Base-by-base conservation (phyloP, 2,113 vertebrate genomes). In the Donacobius atricapilla region DNA sequence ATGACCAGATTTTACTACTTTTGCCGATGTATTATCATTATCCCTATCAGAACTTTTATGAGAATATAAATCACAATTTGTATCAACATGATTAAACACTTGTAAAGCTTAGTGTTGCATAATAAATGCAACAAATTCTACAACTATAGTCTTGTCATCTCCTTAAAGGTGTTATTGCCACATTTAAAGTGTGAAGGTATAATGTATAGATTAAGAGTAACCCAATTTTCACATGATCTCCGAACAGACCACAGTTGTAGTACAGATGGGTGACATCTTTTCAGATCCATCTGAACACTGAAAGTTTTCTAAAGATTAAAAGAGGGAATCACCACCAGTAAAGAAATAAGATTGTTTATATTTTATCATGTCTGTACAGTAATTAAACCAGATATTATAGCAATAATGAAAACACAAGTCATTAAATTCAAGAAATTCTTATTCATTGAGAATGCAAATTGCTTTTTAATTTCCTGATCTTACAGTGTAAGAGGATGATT, bases 401-500 rank as follows among this genome's bases (percentile, higher is more conserved):
- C 20, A 86, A 76, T 47, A 75, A 60, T 45, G 92, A 94, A 71
- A 95, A 54, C 39, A 13, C 37, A 85, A 66, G 48, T 7, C 60
- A 95, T 81, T 90, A 85, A 83, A 80, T 76, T 39, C 9, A 93
- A 95, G 22, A 87, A 95, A 95, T 87, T 44, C 30, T 92, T 56
- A 81, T 39, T 77, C 81, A 78, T 50, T 1, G 15, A 66, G 70
- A 81, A 93, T 50, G 64, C 21, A 86, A 93, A 95, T 51, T 83
- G 42, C 13, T 94, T 96, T 95, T 94, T 87, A 87, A 87, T 94
- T 84, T 89, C 56, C 45, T 96, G 72, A 96, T 90, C 82, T 97
- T 92, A 66, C 8, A 84, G 60, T 47, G 33, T 48, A 96, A 97
- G n/a, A 81, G 37, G 66, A 95, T 50, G 75, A 93, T 93, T 94